A percentile compares a stretch with the other conserved stretches of the same genome.
Evolutionary conservation across 2,797 vertebrate species (phyloP).

Genomic region (Notamacropus eugenii): DNA sequence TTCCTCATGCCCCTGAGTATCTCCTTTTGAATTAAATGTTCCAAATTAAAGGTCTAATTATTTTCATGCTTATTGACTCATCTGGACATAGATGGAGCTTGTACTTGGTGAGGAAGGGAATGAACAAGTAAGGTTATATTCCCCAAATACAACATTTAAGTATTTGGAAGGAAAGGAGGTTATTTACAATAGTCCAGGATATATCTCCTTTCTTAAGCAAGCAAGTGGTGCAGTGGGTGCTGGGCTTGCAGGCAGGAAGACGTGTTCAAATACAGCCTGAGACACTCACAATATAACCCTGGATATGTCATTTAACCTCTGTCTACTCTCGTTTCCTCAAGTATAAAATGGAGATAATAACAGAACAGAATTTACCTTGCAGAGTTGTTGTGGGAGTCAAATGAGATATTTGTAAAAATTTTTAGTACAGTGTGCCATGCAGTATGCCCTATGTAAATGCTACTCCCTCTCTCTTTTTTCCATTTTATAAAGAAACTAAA

Average conservation of each 20-base stretch:
- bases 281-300: not conserved
- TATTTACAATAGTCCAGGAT: not conserved
- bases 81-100: not conserved
- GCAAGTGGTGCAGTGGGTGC: not conserved
- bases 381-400: not conserved
- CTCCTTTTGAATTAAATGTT: not conserved
- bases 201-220: not conserved
- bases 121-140: not conserved
- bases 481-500: not conserved
- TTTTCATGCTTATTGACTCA: not conserved
- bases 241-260: not conserved
- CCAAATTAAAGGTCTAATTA: not conserved
- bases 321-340: not conserved
- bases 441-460: not conserved
- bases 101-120: not conserved
- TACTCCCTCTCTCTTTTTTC: not conserved
- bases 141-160: not conserved
- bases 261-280: not conserved
- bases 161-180: not conserved
- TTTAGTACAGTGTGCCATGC: not conserved
- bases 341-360: not conserved
- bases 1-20: not conserved
- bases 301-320: not conserved
- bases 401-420: not conserved
- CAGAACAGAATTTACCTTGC: not conserved